Evolutionary conservation across 2,888 invertebrate genomes (phyloP), one percentile per base, ranked within the genome.

Genomic region (Parnassius smintheus): DNA sequence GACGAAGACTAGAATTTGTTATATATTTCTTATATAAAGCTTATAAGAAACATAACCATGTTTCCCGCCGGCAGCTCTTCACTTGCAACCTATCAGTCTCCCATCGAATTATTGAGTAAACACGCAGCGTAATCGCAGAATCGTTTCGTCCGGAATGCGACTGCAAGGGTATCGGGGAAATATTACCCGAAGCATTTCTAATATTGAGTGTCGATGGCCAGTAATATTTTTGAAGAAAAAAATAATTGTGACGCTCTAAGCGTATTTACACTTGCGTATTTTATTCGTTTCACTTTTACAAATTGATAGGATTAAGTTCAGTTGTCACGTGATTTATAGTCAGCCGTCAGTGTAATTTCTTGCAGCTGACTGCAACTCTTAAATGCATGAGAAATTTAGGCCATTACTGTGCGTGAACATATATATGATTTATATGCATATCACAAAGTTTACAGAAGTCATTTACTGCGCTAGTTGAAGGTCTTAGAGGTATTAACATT

Each of bases 21-120:
- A n/a, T n/a, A n/a, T n/a, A n/a, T n/a, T n/a, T n/a, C n/a, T n/a
- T n/a, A n/a, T n/a, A n/a, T n/a, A n/a, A n/a, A n/a, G 10, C 44
- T 44, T 11, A 11, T 44, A 44, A 44, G 9, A 11, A 11, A 3
- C 9, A 8, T 11, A 11, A 8, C 11, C 11, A 9, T 8, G 3
- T 22, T 58, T 60, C 51, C 68, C 80, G 82, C 80, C 65, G 3
- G n/a, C 10, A 71, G 59, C 78, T 69, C 55, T 13, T 75, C 2
- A 13, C 70, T 82, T 76, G 56, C 2, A 58, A 51, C 70, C 71
- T 69, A 73, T 74, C 72, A 74, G 68, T 68, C 77, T 82, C 84
- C 83, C 83, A 88, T 89, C 91, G 89, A 90, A 91, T 91, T 91
- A 91, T 91, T 90, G 88, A 88, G 90, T 89, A 91, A 91, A 91